Percentiles rank a stretch among this genome's conserved stretches.
These are phyloP conservation scores for Allolobophora icterica DNA, from an alignment of 2,888 invertebrate genomes.

Conservation along the genomic window DNA sequence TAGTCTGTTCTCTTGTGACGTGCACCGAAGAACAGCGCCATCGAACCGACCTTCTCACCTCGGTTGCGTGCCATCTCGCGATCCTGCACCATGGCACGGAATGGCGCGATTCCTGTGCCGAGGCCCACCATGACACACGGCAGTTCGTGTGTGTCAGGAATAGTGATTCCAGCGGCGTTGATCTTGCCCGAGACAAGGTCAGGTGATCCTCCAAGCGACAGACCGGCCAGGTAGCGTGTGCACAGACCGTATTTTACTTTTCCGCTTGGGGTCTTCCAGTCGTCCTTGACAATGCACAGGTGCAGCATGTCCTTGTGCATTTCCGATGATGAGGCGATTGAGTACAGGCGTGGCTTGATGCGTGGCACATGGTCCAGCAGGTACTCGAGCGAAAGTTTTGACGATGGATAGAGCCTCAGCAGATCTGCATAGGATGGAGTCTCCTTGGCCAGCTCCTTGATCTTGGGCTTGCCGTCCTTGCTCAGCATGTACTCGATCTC, in stretches of 20 bases:
- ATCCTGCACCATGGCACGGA: constrained; percentile 49
- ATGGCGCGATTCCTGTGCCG: constrained; percentile 50
- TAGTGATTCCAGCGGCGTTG: constrained; percentile 49
- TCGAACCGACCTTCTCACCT: constrained; percentile 47
- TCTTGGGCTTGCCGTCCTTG: constrained; percentile 44
- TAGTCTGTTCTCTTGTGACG: constrained; percentile 48
- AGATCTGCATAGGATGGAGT: constrained; percentile 49
- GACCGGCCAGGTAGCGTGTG: constrained; percentile 42
- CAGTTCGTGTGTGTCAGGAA: constrained; percentile 46
- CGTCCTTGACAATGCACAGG: constrained; percentile 50
- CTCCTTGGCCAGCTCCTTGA: constrained; percentile 43
- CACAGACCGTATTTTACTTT: constrained; percentile 42
- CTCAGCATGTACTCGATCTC: constrained; percentile 45
- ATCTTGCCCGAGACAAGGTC: constrained; percentile 46
- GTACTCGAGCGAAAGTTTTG: constrained; percentile 46
- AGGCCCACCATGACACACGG: constrained; percentile 50
- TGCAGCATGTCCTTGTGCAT: constrained; percentile 48
- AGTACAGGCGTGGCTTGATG: constrained; percentile 50
- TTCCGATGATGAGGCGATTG: constrained; percentile 48
- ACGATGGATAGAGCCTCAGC: constrained; percentile 45
- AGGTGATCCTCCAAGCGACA: constrained; percentile 38
- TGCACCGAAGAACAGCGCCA: constrained; percentile 50
- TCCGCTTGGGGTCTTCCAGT: constrained; percentile 46
- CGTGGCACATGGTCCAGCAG: constrained; percentile 48
- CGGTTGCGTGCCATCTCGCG: constrained; percentile 45